Evolutionary conservation across 2,113 vertebrate species (phyloP).

Genomic region (Myrmecophaga tridactyla): DNA sequence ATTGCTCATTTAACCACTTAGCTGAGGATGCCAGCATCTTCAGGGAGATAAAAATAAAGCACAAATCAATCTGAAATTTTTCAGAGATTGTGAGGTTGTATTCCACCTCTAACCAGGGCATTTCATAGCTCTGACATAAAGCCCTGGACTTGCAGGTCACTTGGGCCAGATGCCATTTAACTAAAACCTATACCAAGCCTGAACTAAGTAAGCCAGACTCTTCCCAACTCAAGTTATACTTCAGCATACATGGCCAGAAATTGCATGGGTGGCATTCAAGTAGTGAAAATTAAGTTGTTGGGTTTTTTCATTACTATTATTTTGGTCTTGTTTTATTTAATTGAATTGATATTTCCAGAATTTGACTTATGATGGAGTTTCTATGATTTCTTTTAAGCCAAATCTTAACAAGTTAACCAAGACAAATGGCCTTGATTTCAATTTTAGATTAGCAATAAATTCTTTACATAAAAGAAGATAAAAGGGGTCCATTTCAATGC

Average conservation of each 20-base stretch:
- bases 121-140: not conserved
- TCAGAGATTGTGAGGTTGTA: not conserved
- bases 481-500: not conserved
- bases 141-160: not conserved
- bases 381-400: not conserved
- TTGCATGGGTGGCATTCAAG: not conserved
- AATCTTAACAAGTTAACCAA: not conserved
- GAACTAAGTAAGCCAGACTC: not conserved
- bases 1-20: conserved; percentile 59
- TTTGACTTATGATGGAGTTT: conserved; percentile 17
- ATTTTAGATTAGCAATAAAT: conserved; percentile 1
- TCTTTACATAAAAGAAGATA: not conserved
- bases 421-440: not conserved
- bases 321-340: conserved; percentile 34
- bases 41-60: not conserved
- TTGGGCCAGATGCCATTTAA: not conserved
- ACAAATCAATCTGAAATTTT: not conserved
- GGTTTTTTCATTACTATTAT: not conserved
- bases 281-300: conserved; percentile 21
- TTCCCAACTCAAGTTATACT: not conserved
- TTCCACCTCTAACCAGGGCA: not conserved
- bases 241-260: not conserved
- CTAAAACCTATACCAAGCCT: not conserved
- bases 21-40: not conserved
- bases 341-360: conserved; percentile 23